A percentile compares a stretch with the other conserved stretches of the same genome.
phyloP scores from a whole-genome alignment of 2,113 vertebrate genomes.

The Dermatemys mawii region DNA sequence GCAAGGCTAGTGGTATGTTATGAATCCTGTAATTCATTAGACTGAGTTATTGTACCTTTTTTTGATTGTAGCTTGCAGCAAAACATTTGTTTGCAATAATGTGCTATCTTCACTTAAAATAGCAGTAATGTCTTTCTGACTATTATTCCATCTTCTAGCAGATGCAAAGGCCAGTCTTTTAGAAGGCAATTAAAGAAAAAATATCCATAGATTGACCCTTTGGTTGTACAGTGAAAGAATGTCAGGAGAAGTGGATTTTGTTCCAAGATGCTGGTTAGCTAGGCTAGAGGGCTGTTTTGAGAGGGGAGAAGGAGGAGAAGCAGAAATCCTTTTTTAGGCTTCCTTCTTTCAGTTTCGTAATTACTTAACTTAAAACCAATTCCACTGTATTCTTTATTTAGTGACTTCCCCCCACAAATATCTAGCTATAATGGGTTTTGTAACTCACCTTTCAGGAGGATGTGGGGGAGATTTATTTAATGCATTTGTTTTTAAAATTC shows the following conservation, averaged over 20 bases:
- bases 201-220: slow-evolving; percentile 7
- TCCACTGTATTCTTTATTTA: not conserved
- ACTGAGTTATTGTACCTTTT: not conserved
- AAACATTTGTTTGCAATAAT: slow-evolving; percentile 36
- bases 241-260: not conserved
- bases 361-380: not conserved
- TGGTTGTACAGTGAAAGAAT: not conserved
- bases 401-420: not conserved
- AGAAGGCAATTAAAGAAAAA: slow-evolving; percentile 32
- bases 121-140: slow-evolving; percentile 27
- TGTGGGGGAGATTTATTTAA: not conserved
- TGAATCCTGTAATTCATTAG: not conserved
- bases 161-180: not conserved
- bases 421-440: not conserved
- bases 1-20: not conserved
- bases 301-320: not conserved
- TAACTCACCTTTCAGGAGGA: rapidly evolving
- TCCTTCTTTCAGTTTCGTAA: not conserved
- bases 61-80: slow-evolving; percentile 16
- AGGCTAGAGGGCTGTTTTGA: not conserved
- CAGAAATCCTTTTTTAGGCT: not conserved
- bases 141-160: not conserved
- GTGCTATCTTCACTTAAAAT: slow-evolving; percentile 47
- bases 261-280: not conserved
- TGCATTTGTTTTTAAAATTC: not conserved